A percentile compares a stretch with the other conserved stretches of the same genome.
Conservation (phyloP, 2,113 vertebrate species). For the Cephalopholis sonnerati region DNA sequence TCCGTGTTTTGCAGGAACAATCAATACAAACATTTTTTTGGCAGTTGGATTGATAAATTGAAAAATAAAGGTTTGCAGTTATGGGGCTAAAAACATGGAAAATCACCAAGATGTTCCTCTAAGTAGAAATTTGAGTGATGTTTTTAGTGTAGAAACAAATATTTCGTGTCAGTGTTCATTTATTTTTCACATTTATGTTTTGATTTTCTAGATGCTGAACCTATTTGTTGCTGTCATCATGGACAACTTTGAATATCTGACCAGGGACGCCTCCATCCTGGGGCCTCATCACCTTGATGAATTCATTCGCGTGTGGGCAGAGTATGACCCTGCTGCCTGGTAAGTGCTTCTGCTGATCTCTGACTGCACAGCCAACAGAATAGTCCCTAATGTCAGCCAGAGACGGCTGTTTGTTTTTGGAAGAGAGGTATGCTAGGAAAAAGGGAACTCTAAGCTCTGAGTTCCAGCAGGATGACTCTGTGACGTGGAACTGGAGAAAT, state of each 20-base stretch:
- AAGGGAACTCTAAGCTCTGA: constrained; percentile 13
- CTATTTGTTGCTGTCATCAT: constrained; percentile 99
- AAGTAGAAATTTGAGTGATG: not conserved
- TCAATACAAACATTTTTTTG: too few species aligned
- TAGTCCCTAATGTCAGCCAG: not conserved
- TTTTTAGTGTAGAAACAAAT: not conserved
- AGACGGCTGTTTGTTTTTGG: not conserved
- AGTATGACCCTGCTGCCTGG: constrained; percentile 98
- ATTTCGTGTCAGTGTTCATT: not conserved
- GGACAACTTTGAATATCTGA: constrained; percentile 99
- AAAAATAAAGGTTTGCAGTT: not conserved
- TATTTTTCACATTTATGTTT: not conserved
- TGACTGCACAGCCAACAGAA: not conserved
- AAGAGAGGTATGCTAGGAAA: not conserved
- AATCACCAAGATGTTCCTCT: not conserved
- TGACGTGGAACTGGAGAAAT: constrained; percentile 29
- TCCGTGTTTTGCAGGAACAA: too few species aligned
- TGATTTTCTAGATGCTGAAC: constrained; percentile 92
- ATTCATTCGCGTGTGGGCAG: constrained; percentile 97
- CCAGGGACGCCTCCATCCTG: constrained; percentile 97
- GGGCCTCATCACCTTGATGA: constrained; percentile 99
- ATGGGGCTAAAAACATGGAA: not conserved
- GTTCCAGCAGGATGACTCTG: constrained; percentile 40
- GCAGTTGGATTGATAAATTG: too few species aligned
- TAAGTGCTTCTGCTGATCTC: constrained; percentile 78